These are phyloP conservation scores for Chymomyza procnemis DNA, from an alignment of 2,888 invertebrate species.

Conservation along the genomic window DNA sequence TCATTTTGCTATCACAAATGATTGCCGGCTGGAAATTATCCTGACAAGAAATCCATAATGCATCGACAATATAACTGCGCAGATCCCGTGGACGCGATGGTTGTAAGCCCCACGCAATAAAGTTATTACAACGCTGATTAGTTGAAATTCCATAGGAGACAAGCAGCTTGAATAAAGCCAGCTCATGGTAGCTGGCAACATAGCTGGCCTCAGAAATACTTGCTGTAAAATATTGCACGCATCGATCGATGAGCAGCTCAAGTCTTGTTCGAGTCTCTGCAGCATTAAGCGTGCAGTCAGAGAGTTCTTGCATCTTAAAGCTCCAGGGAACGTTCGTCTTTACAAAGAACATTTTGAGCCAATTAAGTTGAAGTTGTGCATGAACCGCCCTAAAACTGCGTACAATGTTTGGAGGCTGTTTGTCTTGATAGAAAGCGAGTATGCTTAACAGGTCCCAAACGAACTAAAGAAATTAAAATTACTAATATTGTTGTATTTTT, in stretches of 20 bases:
- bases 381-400: slow-evolving; percentile 75
- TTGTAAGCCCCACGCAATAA: slow-evolving; percentile 78
- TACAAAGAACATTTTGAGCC: slow-evolving; percentile 71
- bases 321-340: slow-evolving; percentile 47
- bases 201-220: slow-evolving; percentile 60
- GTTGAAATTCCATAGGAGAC: slow-evolving; percentile 74
- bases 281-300: slow-evolving; percentile 64
- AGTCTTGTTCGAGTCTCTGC: slow-evolving; percentile 76
- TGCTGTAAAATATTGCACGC: slow-evolving; percentile 76
- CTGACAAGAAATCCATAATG: slow-evolving; percentile 68
- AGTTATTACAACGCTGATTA: slow-evolving; percentile 75
- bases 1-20: slow-evolving; percentile 77
- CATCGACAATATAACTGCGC: slow-evolving; percentile 75
- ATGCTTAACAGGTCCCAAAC: slow-evolving; percentile 78
- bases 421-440: slow-evolving; percentile 74
- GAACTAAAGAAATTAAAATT: slow-evolving; percentile 47
- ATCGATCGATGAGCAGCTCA: slow-evolving; percentile 76
- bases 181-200: slow-evolving; percentile 69
- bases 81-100: slow-evolving; percentile 73
- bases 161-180: slow-evolving; percentile 74
- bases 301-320: slow-evolving; percentile 54
- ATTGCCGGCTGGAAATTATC: slow-evolving; percentile 69
- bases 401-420: slow-evolving; percentile 66
- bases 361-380: slow-evolving; percentile 71
- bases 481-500: neutral